Evolutionary conservation across 1,140 invertebrate species (phyloP).

Genomic region (Lerema accius): DNA sequence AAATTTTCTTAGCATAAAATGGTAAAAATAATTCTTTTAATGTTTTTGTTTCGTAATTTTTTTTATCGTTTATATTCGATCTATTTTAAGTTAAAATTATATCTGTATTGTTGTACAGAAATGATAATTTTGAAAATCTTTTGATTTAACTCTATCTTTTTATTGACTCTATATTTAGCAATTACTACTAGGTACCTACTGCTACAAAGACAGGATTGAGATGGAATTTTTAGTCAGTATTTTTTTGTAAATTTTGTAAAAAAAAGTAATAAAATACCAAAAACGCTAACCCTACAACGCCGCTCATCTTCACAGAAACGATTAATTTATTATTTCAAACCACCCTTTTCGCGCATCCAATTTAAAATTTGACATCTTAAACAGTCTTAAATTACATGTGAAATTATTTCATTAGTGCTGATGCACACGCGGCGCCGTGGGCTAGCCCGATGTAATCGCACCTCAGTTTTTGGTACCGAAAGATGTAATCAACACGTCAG

Average conservation of each 20-base stretch:
- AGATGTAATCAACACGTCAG: constrained; percentile 76
- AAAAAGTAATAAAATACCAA: background rate
- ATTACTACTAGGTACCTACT: too few species aligned
- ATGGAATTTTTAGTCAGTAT: too few species aligned
- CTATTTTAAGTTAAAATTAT: too few species aligned
- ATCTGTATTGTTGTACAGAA: too few species aligned
- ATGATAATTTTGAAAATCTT: too few species aligned
- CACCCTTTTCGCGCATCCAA: constrained; percentile 78
- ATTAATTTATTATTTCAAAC: constrained; percentile 77
- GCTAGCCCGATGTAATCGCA: constrained; percentile 56
- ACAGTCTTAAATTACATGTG: constrained; percentile 78
- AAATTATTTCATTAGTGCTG: constrained; percentile 78
- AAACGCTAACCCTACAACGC: constrained; percentile 45
- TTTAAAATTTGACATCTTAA: constrained; percentile 82
- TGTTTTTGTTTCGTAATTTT: too few species aligned
- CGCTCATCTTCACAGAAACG: constrained; percentile 68
- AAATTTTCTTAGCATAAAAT: too few species aligned
- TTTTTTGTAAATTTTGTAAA: background rate
- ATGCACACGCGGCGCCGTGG: constrained; percentile 50
- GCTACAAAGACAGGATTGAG: too few species aligned
- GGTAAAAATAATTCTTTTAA: too few species aligned
- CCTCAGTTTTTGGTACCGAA: constrained; percentile 66
- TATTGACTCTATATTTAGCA: too few species aligned
- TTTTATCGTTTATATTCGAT: too few species aligned
- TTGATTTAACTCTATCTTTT: too few species aligned